These are phyloP conservation scores for Drosophila rufa DNA, from an alignment of 1,140 invertebrate genomes.

Conservation along the genomic window DNA sequence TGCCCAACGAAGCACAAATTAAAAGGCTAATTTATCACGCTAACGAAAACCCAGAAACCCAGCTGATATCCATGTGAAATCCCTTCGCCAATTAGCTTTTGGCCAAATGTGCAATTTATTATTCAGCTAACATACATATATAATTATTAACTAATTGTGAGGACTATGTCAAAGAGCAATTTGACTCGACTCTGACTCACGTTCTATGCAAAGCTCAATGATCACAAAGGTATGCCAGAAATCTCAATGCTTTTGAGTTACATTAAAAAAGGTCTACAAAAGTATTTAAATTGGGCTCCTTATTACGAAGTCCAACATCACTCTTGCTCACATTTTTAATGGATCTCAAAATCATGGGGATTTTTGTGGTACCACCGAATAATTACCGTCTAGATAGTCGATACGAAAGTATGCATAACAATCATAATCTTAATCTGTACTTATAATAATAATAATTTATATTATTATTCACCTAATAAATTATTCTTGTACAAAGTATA, in stretches of 20 bases:
- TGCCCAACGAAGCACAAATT: slow-evolving; percentile 29
- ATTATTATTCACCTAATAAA: slow-evolving; percentile 38
- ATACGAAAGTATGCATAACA: slow-evolving; percentile 12
- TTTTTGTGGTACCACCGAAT: neutral
- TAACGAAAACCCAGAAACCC: slow-evolving; percentile 30
- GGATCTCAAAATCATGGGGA: neutral
- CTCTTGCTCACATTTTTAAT: neutral
- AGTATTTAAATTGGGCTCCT: neutral
- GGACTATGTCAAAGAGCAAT: slow-evolving; percentile 44
- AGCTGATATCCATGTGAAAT: slow-evolving; percentile 50
- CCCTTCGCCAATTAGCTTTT: slow-evolving; percentile 60
- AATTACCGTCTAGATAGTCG: neutral
- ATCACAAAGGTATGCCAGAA: neutral
- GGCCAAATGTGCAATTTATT: slow-evolving; percentile 70
- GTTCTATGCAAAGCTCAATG: slow-evolving; percentile 8
- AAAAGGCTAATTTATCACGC: slow-evolving; percentile 59
- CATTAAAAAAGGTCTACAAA: neutral
- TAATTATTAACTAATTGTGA: slow-evolving; percentile 55
- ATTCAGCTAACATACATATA: slow-evolving; percentile 45
- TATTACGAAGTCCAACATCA: neutral
- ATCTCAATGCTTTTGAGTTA: neutral
- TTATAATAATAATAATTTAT: slow-evolving; percentile 12
- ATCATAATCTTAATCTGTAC: slow-evolving; percentile 22
- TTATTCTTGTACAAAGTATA: slow-evolving; percentile 41
- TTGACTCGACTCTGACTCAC: slow-evolving; percentile 11